Percentiles rank a stretch among this genome's conserved stretches.
These are phyloP conservation scores for Catharus bicknelli DNA, from an alignment of 2,113 vertebrate genomes.

Conservation along the genomic window DNA sequence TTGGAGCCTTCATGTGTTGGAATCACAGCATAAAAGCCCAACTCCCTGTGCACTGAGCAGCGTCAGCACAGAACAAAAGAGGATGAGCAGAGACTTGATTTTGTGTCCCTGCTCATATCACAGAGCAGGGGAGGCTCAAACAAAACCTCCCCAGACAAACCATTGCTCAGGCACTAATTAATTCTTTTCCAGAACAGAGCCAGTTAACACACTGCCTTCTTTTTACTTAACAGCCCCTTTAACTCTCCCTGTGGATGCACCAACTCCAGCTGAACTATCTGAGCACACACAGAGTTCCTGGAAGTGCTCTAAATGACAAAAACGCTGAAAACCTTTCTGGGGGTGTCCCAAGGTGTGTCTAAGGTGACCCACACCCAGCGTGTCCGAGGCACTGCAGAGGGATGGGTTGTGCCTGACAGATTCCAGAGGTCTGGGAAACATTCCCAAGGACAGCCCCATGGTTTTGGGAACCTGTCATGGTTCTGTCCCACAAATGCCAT, in stretches of 20 bases:
- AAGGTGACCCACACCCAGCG: neutral
- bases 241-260: neutral
- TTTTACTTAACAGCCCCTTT: neutral
- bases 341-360: neutral
- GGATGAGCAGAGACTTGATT: neutral
- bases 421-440: neutral
- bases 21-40: neutral
- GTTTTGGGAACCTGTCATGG: neutral
- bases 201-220: neutral
- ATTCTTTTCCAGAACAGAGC: neutral
- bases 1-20: neutral
- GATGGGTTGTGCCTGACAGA: fast-evolving
- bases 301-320: neutral
- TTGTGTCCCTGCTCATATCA: neutral
- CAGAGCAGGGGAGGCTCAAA: neutral
- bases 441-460: fast-evolving
- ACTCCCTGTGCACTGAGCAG: neutral
- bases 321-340: neutral
- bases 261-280: neutral
- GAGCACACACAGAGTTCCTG: neutral
- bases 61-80: neutral
- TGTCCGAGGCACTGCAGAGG: neutral
- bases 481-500: fast-evolving
- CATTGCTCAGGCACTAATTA: neutral
- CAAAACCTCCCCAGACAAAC: neutral